Percentiles rank a stretch among this genome's conserved stretches.
Evolutionary conservation across 2,888 invertebrate species (phyloP).

Genomic region (Acronicta aceris): DNA sequence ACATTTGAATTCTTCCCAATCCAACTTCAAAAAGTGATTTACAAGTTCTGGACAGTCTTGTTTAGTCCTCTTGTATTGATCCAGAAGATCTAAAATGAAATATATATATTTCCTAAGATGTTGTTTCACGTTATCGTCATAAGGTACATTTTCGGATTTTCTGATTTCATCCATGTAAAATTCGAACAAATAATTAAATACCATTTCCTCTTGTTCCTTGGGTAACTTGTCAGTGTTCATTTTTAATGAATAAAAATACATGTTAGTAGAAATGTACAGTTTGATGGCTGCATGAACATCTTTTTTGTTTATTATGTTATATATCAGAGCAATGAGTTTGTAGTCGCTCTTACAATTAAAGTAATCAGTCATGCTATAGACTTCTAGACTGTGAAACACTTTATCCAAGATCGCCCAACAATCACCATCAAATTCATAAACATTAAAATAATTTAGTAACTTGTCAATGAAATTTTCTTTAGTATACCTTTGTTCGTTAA

Average conservation of each 20-base stretch:
- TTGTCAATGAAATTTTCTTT: constrained; percentile 66
- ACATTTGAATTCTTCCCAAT: constrained; percentile 44
- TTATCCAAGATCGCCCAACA: constrained; percentile 72
- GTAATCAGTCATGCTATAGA: constrained; percentile 56
- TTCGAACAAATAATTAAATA: constrained; percentile 50
- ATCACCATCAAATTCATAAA: constrained; percentile 66
- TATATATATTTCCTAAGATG: constrained; percentile 46
- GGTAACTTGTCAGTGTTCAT: constrained; percentile 17
- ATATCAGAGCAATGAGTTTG: constrained; percentile 60
- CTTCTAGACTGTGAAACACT: constrained; percentile 66
- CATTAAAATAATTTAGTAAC: constrained; percentile 59
- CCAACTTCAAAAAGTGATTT: constrained; percentile 58
- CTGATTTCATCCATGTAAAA: constrained; percentile 58
- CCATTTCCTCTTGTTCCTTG: constrained; percentile 35
- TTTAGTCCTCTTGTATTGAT: constrained; percentile 58
- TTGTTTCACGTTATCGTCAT: constrained; percentile 49
- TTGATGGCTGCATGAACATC: constrained; percentile 56
- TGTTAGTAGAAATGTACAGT: constrained; percentile 28
- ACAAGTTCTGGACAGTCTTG: constrained; percentile 65
- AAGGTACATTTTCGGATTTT: constrained; percentile 41
- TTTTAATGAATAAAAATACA: constrained; percentile 37
- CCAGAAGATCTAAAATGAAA: constrained; percentile 54
- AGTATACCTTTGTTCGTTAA: constrained; percentile 62
- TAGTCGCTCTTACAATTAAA: constrained; percentile 47
- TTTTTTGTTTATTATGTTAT: constrained; percentile 65